A percentile compares a stretch with the other conserved stretches of the same genome.
Evolutionary conservation across 2,888 invertebrate species (phyloP).

Genomic region (Sarcophaga variegata): DNA sequence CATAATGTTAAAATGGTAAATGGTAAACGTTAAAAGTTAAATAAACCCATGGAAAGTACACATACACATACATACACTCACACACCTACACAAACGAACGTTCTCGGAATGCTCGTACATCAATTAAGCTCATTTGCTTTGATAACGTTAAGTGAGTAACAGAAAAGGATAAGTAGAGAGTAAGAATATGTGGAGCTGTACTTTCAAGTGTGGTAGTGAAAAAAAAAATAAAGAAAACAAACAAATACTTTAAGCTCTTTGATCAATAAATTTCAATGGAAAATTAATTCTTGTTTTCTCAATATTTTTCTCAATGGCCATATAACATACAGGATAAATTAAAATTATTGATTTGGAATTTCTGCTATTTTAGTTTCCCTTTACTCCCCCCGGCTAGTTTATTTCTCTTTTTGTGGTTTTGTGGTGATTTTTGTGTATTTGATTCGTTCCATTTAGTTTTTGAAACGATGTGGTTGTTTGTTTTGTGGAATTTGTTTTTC

Average conservation of each 20-base stretch:
- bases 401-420: slow-evolving; percentile 16
- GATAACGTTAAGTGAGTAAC: not conserved
- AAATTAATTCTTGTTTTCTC: too few species aligned
- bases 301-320: not conserved
- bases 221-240: not conserved
- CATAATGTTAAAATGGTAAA: slow-evolving; percentile 66
- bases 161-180: not conserved
- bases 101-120: slow-evolving; percentile 80
- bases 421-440: slow-evolving; percentile 19
- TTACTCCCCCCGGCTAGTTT: not conserved
- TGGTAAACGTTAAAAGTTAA: slow-evolving; percentile 68
- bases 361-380: not conserved
- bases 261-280: slow-evolving; percentile 1
- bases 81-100: slow-evolving; percentile 65
- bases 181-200: not conserved
- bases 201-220: too few species aligned
- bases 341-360: slow-evolving; percentile 36
- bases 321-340: not conserved
- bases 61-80: not conserved
- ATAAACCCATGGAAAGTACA: slow-evolving; percentile 15
- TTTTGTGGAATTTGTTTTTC: slow-evolving; percentile 31
- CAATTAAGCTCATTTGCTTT: slow-evolving; percentile 76
- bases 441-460: slow-evolving; percentile 34
- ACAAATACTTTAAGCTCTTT: not conserved
- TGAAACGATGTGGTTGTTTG: slow-evolving; percentile 36